Percentiles rank a stretch among this genome's conserved stretches.
These are phyloP conservation scores for Mergus octosetaceus DNA, from an alignment of 2,797 vertebrate species.

Conservation along the genomic window DNA sequence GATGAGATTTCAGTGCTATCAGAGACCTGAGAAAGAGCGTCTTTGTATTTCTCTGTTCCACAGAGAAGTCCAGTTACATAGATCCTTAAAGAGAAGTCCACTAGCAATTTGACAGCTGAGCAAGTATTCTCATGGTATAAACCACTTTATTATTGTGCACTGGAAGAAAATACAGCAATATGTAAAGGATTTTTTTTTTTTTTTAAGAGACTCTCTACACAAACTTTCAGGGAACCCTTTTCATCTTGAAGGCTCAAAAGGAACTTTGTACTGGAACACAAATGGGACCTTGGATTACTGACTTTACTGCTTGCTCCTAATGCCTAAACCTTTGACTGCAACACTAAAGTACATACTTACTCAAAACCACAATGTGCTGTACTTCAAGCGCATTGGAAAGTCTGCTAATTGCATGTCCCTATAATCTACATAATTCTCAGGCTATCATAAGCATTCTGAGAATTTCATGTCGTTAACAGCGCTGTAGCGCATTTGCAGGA, in stretches of 20 bases:
- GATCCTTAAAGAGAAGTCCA: background rate
- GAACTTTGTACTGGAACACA: background rate
- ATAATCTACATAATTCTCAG: background rate
- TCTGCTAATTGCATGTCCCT: background rate
- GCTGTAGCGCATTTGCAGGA: fast-evolving
- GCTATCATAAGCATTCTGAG: background rate
- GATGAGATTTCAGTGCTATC: background rate
- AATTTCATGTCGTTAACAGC: background rate
- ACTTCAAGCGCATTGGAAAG: background rate
- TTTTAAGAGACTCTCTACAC: background rate
- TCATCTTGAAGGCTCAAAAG: background rate
- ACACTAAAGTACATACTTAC: background rate
- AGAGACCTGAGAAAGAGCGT: background rate
- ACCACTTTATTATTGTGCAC: background rate
- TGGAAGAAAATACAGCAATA: background rate
- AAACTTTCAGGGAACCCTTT: background rate
- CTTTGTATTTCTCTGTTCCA: background rate
- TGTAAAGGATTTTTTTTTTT: fast-evolving
- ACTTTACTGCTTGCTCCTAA: background rate
- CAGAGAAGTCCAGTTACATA: fast-evolving
- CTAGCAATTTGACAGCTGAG: background rate
- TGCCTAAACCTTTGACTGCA: background rate
- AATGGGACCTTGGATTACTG: background rate
- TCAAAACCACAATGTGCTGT: background rate
- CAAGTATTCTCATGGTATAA: background rate